Evolutionary conservation across 2,888 invertebrate genomes (phyloP).

Genomic region (Agrochola macilenta): DNA sequence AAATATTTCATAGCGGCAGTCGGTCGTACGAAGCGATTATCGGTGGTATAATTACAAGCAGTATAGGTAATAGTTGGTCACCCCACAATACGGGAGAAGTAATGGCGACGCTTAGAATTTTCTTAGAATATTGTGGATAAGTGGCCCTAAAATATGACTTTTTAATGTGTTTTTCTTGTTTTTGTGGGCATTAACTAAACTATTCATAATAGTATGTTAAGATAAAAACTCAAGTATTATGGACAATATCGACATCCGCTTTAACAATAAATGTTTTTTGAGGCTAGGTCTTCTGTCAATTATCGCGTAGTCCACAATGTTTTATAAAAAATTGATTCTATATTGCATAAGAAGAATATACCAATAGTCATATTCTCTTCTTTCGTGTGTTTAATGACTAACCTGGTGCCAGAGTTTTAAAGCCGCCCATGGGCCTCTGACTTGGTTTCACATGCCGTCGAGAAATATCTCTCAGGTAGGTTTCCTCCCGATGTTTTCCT

Average conservation of each 20-base stretch:
- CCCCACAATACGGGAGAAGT: neutral
- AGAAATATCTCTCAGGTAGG: too few relatives aligned
- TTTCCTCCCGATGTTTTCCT: too few relatives aligned
- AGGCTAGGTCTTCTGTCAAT: neutral
- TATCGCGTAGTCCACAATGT: neutral
- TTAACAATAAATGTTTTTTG: too few relatives aligned
- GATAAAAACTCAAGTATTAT: too few relatives aligned
- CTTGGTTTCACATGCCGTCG: too few relatives aligned
- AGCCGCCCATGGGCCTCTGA: too few relatives aligned
- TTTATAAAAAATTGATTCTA: neutral
- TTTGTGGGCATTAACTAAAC: neutral
- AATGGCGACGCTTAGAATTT: slow-evolving; percentile 15
- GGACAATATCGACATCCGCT: too few relatives aligned
- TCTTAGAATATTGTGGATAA: neutral
- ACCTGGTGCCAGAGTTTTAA: too few relatives aligned
- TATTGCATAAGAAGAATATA: neutral
- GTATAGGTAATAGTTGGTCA: slow-evolving; percentile 24
- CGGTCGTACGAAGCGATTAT: slow-evolving; percentile 39
- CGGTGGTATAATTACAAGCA: slow-evolving; percentile 36
- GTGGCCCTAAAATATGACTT: neutral
- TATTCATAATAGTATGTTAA: neutral
- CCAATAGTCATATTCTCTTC: too few relatives aligned
- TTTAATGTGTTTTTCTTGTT: neutral
- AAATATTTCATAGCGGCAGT: slow-evolving; percentile 47
- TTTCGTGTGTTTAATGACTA: too few relatives aligned